Base-by-base conservation (phyloP, 64 coral and sea anemone species). In the Trachythela sp. region DNA sequence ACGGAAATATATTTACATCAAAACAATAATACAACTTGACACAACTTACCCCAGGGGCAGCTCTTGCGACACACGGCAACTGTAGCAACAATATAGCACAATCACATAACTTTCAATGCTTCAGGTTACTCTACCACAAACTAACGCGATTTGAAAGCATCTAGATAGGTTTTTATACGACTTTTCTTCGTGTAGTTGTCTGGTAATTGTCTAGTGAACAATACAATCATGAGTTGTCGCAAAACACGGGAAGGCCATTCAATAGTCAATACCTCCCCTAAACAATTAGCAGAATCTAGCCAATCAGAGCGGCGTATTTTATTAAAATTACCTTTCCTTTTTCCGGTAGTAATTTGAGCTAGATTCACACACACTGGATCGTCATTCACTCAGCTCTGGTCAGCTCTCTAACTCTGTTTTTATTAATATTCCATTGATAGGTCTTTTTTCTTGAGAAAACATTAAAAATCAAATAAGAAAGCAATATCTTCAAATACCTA, bases 1-100 rank as follows among this genome's bases (percentile, higher is more conserved):
- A 64, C 56, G 56, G 56, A 64, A 64, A 64, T 64, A 18, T n/a
- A n/a, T 64, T 64, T 64, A 64, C 15, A 64, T 64, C 56, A 64
- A 17, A 64, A 64, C 56, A 64, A 64, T 64, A 27, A 64, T 27
- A 64, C 4, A 64, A 64, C 56, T 64, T 27, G 26, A 22, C 20
- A 4, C 42, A n/a, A 64, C 56, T 64, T 27, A 64, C 56, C 20
- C 24, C 26, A n/a, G 56, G 49, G 56, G 22, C 56, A 64, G 22
- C 56, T n/a, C 24, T 64, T 20, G 56, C 56, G 8, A 27, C 20
- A 45, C 4, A 45, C 4, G 11, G 42, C 42, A 45, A 45, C 42
- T 45, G 56, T 27, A 64, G 26, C 56, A 64, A 27, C 56, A 64
- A 22, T 64, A 64, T 64, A 64, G 20, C 4, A 64, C 56, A 64